Evolutionary conservation across 2,888 invertebrate genomes (phyloP), one percentile per base, ranked within the genome.

Genomic region (Netelia virgata): DNA sequence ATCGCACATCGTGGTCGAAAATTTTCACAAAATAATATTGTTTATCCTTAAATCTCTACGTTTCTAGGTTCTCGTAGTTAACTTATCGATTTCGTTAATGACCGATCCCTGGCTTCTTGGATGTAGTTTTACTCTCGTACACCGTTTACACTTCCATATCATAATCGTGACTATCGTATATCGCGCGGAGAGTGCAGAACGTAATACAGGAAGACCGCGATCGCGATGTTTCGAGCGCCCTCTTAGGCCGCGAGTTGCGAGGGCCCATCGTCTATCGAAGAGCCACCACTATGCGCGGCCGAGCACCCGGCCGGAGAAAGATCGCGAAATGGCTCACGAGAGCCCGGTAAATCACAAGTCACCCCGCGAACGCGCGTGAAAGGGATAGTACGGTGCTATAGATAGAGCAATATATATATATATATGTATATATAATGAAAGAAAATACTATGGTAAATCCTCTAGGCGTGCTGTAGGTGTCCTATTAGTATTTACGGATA

Each of bases 401-500:
- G 59, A 75, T 28, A 28, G 53, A 36, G 11, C 16, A 64, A 10
- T 36, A 9, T 41, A 64, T 43, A 10, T 36, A 9, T 41, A 64
- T 43, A 55, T 10, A n/a, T 11, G 3, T 64, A 59, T 16, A 59
- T 66, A 41, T 50, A 36, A 63, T 28, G 53, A 36, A 61, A 20
- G 6, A 47, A 20, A 69, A 47, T 43, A 23, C 36, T 74, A 23
- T 36, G 41, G 69, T 55, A 68, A 77, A 81, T 66, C 41, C 76
- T 43, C 57, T 18, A 73, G 81, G 64, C 69, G 68, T 69, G 77
- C 77, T 73, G 47, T 61, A 83, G 72, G 83, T 87, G 90, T 90
- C 90, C 91, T 89, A 90, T 91, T 91, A 90, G 91, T 91, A 91
- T 91, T 91, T 91, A 90, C 88, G 87, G 83, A 86, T 88, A 88